These are phyloP conservation scores for Plutomurus gul DNA, from an alignment of 1,140 invertebrate genomes.

Conservation along the genomic window DNA sequence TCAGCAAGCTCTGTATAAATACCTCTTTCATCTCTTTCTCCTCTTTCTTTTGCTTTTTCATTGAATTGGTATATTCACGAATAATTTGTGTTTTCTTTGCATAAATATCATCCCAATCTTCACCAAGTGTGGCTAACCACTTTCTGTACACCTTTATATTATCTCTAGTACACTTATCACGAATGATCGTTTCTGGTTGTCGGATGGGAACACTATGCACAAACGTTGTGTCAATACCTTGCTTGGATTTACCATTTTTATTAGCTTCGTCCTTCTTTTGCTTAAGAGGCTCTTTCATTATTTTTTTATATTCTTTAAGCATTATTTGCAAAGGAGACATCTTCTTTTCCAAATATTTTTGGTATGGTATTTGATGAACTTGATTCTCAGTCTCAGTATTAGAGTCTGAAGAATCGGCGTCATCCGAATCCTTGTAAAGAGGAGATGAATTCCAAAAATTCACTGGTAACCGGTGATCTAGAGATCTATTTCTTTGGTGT, in stretches of 20 bases:
- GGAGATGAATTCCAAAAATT: background rate
- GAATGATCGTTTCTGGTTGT: background rate
- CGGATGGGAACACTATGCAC: background rate
- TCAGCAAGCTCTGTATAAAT: background rate
- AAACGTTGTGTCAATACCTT: background rate
- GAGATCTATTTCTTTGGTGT: too few relatives aligned
- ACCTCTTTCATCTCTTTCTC: background rate
- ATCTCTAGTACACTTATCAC: background rate
- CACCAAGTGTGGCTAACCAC: background rate
- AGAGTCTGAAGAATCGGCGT: background rate
- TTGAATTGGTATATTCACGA: background rate
- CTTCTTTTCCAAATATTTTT: background rate
- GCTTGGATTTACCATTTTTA: background rate
- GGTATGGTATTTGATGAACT: background rate
- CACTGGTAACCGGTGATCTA: background rate
- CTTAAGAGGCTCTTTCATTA: background rate
- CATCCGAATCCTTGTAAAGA: background rate
- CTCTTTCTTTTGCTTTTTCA: background rate
- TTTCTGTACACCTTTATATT: background rate
- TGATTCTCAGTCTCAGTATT: too few relatives aligned
- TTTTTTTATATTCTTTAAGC: background rate
- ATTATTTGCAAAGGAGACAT: background rate
- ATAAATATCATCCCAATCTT: slow-evolving; percentile 1
- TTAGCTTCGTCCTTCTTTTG: background rate
- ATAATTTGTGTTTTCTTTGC: background rate